Percentiles rank a stretch among this genome's conserved stretches.
phyloP scores from a whole-genome alignment of 2,797 vertebrate species.

The Sebastes hubbsi region DNA sequence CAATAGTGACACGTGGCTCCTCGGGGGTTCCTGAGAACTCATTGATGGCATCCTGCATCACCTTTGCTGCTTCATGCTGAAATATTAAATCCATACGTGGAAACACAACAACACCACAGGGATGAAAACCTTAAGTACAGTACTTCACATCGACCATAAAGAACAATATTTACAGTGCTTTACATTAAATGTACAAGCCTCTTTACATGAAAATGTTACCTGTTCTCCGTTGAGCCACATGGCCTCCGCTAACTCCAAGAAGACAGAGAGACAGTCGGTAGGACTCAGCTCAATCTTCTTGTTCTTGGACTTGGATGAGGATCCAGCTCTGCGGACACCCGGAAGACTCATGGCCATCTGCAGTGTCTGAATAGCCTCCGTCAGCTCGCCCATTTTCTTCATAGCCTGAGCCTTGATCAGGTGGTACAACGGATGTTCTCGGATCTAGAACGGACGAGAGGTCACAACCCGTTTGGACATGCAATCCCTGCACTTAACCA shows the following conservation, averaged over 20 bases:
- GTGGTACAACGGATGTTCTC: constrained; percentile 94
- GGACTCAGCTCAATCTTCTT: constrained; percentile 86
- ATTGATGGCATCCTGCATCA: constrained; percentile 96
- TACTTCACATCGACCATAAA: background rate
- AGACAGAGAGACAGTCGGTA: constrained; percentile 90
- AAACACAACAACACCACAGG: background rate
- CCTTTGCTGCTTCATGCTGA: constrained; percentile 96
- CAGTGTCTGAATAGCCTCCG: constrained; percentile 93
- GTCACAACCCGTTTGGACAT: background rate
- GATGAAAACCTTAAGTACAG: background rate
- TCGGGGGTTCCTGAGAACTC: constrained; percentile 95
- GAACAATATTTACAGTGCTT: background rate
- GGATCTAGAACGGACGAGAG: constrained; percentile 81
- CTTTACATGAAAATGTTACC: constrained; percentile 69
- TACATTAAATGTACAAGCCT: background rate
- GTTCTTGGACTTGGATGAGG: constrained; percentile 84
- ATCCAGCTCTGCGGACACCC: constrained; percentile 84
- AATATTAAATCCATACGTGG: constrained; percentile 25
- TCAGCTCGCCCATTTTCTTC: constrained; percentile 90
- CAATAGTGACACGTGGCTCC: constrained; percentile 92
- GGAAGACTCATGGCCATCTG: constrained; percentile 95
- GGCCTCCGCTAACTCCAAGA: constrained; percentile 92
- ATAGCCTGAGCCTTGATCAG: constrained; percentile 94
- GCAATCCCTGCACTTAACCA: background rate
- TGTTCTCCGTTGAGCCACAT: constrained; percentile 93